phyloP scores from a whole-genome alignment of 1,140 invertebrate species.

The Latrodectus geometricus region DNA sequence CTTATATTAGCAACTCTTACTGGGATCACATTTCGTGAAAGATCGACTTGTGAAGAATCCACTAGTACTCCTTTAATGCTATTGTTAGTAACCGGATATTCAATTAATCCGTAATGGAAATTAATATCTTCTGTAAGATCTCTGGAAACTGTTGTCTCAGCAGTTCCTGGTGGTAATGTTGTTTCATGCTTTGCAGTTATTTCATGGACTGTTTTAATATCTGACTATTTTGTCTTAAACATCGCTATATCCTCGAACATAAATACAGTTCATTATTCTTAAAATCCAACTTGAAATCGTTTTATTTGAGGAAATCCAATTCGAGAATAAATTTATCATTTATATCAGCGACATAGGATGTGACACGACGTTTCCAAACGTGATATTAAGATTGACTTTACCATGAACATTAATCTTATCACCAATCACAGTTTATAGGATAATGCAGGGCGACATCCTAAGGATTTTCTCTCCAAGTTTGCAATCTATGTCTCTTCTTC shows the following conservation, averaged over 20 bases:
- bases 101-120: no score
- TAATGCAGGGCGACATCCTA: background rate
- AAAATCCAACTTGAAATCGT: no score
- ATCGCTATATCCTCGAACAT: no score
- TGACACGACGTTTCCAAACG: background rate
- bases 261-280: no score
- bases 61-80: no score
- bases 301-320: no score
- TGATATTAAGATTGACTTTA: background rate
- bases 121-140: no score
- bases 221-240: no score
- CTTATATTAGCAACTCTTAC: slow-evolving; percentile 26
- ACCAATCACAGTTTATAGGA: background rate
- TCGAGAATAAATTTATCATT: background rate
- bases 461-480: background rate
- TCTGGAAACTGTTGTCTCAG: background rate
- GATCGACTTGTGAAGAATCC: no score
- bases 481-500: background rate
- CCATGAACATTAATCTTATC: background rate
- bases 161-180: background rate
- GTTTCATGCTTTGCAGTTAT: background rate
- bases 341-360: background rate
- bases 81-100: no score
- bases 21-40: no score
- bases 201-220: no score